Percentiles rank a stretch among this genome's conserved stretches.
Evolutionary conservation across 2,888 invertebrate genomes (phyloP).

Genomic region (Acrobasis consociella): DNA sequence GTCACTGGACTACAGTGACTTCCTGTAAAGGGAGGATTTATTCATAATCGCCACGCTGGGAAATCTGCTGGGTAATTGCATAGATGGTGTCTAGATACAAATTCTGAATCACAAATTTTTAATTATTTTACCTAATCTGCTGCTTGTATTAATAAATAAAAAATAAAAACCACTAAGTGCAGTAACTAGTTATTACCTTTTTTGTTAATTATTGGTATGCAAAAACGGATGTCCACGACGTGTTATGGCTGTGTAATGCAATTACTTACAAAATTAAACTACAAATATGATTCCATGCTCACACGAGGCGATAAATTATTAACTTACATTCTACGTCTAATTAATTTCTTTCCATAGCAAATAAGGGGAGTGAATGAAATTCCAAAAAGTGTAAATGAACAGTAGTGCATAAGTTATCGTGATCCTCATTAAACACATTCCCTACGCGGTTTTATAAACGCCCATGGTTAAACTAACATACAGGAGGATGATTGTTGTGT

Average conservation of each 20-base stretch:
- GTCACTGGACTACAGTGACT: too few species aligned
- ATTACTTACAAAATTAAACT: conserved; percentile 12
- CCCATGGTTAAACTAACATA: conserved; percentile 11
- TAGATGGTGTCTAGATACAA: too few species aligned
- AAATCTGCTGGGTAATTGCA: too few species aligned
- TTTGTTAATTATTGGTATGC: too few species aligned
- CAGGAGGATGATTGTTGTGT: conserved; percentile 9
- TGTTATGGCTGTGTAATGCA: conserved; percentile 29
- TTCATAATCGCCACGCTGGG: too few species aligned
- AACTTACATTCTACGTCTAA: conserved; percentile 65
- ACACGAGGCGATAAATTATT: conserved; percentile 57
- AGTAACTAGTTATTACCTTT: too few species aligned
- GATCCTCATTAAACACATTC: conserved; percentile 71
- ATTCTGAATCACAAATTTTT: too few species aligned
- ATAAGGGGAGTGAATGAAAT: conserved; percentile 70
- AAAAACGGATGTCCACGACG: not conserved
- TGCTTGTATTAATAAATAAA: too few species aligned
- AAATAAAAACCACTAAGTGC: too few species aligned
- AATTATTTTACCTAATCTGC: too few species aligned
- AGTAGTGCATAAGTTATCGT: conserved; percentile 72
- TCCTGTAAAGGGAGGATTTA: too few species aligned
- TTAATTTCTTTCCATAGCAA: conserved; percentile 71
- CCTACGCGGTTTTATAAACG: conserved; percentile 27
- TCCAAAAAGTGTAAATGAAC: conserved; percentile 72
- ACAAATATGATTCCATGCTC: conserved; percentile 20